Conservation (phyloP, 2,113 vertebrate genomes). For the Lepus timidus region DNA sequence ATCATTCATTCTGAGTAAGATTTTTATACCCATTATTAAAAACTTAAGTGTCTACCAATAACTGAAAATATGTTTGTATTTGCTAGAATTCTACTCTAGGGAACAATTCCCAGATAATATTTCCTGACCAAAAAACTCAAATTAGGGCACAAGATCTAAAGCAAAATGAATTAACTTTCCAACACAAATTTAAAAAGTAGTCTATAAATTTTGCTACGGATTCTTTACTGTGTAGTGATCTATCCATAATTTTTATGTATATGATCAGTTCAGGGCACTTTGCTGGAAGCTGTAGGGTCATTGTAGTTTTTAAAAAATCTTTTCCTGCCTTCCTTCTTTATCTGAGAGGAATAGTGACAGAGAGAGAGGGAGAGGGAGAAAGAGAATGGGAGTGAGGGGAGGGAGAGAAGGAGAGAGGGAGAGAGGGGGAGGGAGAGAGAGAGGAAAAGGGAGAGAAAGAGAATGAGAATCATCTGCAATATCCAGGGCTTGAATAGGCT, state of each 20-base stretch:
- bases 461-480: no score
- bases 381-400: no score
- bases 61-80: conserved; percentile 61
- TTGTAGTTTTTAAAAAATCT: not conserved
- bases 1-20: conserved; percentile 63
- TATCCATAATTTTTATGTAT: not conserved
- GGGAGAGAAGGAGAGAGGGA: no score
- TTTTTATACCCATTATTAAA: conserved; percentile 72
- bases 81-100: conserved; percentile 61
- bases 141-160: conserved; percentile 42
- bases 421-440: no score
- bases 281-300: not conserved
- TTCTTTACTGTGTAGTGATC: not conserved
- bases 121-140: conserved; percentile 51
- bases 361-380: no score
- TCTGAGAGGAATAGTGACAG: no score
- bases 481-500: no score
- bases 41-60: conserved; percentile 64
- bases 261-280: not conserved
- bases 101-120: conserved; percentile 21
- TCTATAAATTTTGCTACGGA: not conserved
- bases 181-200: conserved; percentile 28
- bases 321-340: no score
- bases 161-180: conserved; percentile 43
- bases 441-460: no score